phyloP scores from a whole-genome alignment of 2,888 invertebrate species.

The Lycia hirtaria region DNA sequence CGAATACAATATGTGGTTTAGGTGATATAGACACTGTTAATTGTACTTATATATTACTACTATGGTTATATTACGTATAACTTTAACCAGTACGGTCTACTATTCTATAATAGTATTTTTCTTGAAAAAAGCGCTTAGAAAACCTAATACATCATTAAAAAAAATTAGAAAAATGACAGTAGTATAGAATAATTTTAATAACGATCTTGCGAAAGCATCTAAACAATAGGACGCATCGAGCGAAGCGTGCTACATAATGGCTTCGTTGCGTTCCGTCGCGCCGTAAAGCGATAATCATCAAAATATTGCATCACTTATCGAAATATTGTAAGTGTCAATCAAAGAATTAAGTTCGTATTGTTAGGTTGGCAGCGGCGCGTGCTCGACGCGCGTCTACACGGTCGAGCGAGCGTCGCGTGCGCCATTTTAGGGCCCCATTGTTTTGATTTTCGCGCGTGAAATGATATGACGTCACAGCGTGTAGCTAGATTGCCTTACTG shows the following conservation, averaged over 20 bases:
- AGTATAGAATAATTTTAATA: constrained; percentile 11
- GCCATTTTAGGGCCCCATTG: constrained; percentile 70
- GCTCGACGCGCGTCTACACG: constrained; percentile 55
- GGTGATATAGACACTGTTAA: too few relatives aligned
- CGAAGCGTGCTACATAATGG: constrained; percentile 71
- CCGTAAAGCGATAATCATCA: constrained; percentile 78
- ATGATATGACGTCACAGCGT: constrained; percentile 59
- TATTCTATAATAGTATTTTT: too few relatives aligned
- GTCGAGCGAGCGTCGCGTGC: constrained; percentile 64
- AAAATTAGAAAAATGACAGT: constrained; percentile 9
- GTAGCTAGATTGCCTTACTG: constrained; percentile 33
- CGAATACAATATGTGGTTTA: too few relatives aligned
- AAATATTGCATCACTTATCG: constrained; percentile 86
- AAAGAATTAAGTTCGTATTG: constrained; percentile 83
- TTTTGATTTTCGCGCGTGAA: constrained; percentile 76
- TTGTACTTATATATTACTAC: too few relatives aligned
- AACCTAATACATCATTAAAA: too few relatives aligned
- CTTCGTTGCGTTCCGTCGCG: constrained; percentile 51
- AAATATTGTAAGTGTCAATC: constrained; percentile 87
- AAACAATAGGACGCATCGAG: constrained; percentile 55
- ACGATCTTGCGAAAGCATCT: constrained; percentile 46
- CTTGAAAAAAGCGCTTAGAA: too few relatives aligned
- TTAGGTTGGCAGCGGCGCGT: constrained; percentile 70
- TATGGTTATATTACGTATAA: too few relatives aligned
- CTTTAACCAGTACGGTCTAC: too few relatives aligned